phyloP scores from a whole-genome alignment of 2,113 vertebrate species.

The Montifringilla adamsi region DNA sequence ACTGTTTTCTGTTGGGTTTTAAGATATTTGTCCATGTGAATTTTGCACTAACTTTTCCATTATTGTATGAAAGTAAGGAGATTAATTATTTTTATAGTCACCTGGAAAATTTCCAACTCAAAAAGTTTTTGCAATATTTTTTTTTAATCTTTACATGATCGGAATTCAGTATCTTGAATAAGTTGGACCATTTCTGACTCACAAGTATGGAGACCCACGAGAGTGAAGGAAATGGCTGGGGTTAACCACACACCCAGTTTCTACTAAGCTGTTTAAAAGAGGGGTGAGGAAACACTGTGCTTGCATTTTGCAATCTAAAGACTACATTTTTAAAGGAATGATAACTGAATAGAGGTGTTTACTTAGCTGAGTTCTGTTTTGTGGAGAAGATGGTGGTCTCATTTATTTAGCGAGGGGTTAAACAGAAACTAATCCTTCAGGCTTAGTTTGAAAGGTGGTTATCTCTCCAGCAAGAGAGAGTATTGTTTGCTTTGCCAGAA shows the following conservation, averaged over 20 bases:
- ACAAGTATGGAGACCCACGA: constrained; percentile 36
- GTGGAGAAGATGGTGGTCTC: not conserved
- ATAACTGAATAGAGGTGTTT: constrained; percentile 5
- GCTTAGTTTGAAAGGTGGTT: constrained; percentile 37
- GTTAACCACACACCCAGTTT: constrained; percentile 20
- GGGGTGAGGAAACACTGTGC: constrained; percentile 18
- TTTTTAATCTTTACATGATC: not conserved
- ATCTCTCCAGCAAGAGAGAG: constrained; percentile 18
- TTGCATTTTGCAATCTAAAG: constrained; percentile 19
- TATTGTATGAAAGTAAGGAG: not conserved
- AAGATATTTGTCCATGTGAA: not conserved
- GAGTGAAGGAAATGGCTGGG: constrained; percentile 40
- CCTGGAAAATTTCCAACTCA: constrained; percentile 1
- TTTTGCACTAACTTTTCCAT: not conserved
- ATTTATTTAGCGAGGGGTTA: constrained; percentile 39
- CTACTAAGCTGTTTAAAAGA: constrained; percentile 45
- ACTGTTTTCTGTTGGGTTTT: not conserved
- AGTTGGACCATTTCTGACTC: not conserved
- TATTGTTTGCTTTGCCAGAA: constrained; percentile 31
- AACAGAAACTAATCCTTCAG: constrained; percentile 41
- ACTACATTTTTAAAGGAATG: constrained; percentile 19
- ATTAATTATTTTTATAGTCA: not conserved
- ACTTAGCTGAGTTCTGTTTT: constrained; percentile 45
- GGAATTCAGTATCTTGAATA: constrained; percentile 54
- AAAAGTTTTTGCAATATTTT: constrained; percentile 34